Percentiles rank a stretch among this genome's conserved stretches.
These are phyloP conservation scores for Cyrtorhinus lividipennis DNA, from an alignment of 1,140 invertebrate species.

Conservation along the genomic window DNA sequence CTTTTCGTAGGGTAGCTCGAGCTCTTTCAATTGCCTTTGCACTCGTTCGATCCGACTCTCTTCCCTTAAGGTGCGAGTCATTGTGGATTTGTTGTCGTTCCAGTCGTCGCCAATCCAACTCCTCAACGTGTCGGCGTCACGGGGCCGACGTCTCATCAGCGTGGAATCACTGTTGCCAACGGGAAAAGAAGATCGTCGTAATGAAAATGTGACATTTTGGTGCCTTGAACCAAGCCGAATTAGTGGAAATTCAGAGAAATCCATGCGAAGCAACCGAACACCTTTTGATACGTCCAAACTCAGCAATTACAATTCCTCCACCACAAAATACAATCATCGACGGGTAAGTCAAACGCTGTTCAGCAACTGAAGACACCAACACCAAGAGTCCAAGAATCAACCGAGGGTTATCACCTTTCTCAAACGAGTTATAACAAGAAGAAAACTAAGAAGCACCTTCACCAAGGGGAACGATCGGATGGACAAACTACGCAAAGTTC, in stretches of 20 bases:
- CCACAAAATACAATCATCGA: too few species aligned
- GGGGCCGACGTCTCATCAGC: neutral
- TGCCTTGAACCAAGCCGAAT: neutral
- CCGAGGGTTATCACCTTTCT: too few species aligned
- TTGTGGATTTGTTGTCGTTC: conserved; percentile 14
- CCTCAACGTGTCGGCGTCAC: conserved; percentile 29
- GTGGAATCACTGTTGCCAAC: neutral
- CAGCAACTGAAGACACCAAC: too few species aligned
- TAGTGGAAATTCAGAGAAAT: conserved; percentile 9
- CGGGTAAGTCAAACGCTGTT: too few species aligned
- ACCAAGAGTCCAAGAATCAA: too few species aligned
- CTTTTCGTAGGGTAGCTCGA: conserved; percentile 25
- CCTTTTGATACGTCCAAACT: too few species aligned
- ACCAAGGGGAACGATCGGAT: too few species aligned
- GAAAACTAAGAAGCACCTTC: too few species aligned
- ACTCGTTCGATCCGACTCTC: conserved; percentile 5
- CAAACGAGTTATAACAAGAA: too few species aligned
- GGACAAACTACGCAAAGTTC: too few species aligned
- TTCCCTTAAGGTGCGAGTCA: conserved; percentile 26
- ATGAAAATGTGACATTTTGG: neutral
- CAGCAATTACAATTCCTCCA: too few species aligned
- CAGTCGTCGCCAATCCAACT: conserved; percentile 33
- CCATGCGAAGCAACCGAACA: too few species aligned
- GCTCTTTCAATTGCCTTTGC: conserved; percentile 27
- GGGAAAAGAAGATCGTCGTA: neutral